Evolutionary conservation across 2,113 vertebrate species (phyloP).

Genomic region (Passer montanus): DNA sequence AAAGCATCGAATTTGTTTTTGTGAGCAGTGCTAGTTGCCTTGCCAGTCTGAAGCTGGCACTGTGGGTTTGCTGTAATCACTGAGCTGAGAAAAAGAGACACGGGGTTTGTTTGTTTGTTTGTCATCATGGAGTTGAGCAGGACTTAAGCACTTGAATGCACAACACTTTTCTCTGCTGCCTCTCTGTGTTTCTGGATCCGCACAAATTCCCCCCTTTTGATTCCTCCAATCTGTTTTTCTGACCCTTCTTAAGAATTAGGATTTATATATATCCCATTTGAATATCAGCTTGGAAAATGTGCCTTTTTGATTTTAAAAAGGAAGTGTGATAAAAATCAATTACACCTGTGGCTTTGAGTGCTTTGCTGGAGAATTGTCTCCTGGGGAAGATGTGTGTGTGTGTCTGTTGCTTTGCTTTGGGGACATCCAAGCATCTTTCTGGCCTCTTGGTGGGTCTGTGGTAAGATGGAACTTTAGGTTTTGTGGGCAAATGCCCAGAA

Average conservation of each 20-base stretch:
- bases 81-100: constrained; percentile 66
- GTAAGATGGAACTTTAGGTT: not conserved
- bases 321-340: constrained; percentile 44
- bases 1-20: constrained; percentile 33
- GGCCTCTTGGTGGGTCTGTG: constrained; percentile 17
- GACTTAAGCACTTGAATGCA: constrained; percentile 34
- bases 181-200: constrained; percentile 28
- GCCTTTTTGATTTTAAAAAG: constrained; percentile 56
- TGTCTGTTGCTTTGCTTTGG: not conserved
- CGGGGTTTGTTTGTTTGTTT: constrained; percentile 73
- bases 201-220: constrained; percentile 33
- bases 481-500: not conserved
- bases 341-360: not conserved
- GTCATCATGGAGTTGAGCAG: constrained; percentile 66
- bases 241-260: constrained; percentile 40
- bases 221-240: constrained; percentile 64
- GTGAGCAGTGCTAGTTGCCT: constrained; percentile 74
- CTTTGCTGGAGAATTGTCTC: not conserved
- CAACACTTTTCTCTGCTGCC: constrained; percentile 10
- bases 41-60: constrained; percentile 83
- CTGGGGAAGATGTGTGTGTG: not conserved
- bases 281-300: constrained; percentile 55
- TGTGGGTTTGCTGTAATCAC: constrained; percentile 81
- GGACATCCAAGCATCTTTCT: not conserved
- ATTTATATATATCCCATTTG: constrained; percentile 31